phyloP scores from a whole-genome alignment of 2,113 vertebrate species.

The Dipodomys merriami region DNA sequence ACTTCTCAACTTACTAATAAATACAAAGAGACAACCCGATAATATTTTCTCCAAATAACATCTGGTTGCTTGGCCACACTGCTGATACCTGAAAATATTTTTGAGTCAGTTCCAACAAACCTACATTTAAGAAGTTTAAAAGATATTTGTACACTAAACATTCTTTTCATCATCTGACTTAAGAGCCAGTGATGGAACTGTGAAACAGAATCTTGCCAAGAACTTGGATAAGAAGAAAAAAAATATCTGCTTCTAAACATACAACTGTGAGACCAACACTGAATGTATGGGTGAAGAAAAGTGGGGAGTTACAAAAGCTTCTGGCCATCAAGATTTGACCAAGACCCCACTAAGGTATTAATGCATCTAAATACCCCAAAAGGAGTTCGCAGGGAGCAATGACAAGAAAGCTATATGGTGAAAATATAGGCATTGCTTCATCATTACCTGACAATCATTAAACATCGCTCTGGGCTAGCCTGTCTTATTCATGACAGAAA shows the following conservation, averaged over 20 bases:
- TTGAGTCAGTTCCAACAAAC: conserved; percentile 46
- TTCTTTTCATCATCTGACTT: conserved; percentile 50
- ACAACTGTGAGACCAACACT: conserved; percentile 39
- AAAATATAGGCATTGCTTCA: not conserved
- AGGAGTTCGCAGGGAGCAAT: not conserved
- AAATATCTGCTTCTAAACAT: conserved; percentile 43
- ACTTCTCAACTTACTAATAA: conserved; percentile 72
- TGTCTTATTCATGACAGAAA: conserved; percentile 21
- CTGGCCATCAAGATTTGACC: not conserved
- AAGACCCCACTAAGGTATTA: not conserved
- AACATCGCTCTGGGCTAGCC: not conserved
- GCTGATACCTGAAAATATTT: conserved; percentile 57
- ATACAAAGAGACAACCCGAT: conserved; percentile 64
- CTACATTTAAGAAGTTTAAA: conserved; percentile 54
- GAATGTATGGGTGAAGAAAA: not conserved
- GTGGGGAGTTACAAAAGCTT: not conserved
- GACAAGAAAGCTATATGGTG: not conserved
- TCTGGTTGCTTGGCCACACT: conserved; percentile 58
- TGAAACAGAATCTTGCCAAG: conserved; percentile 34
- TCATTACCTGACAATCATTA: not conserved
- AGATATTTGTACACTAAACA: conserved; percentile 34
- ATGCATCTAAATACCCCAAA: not conserved
- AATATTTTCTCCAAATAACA: conserved; percentile 69
- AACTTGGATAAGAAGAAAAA: not conserved
- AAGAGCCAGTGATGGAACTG: conserved; percentile 8